phyloP scores from a whole-genome alignment of 2,888 invertebrate species.

The Epistrophella euchroma region DNA sequence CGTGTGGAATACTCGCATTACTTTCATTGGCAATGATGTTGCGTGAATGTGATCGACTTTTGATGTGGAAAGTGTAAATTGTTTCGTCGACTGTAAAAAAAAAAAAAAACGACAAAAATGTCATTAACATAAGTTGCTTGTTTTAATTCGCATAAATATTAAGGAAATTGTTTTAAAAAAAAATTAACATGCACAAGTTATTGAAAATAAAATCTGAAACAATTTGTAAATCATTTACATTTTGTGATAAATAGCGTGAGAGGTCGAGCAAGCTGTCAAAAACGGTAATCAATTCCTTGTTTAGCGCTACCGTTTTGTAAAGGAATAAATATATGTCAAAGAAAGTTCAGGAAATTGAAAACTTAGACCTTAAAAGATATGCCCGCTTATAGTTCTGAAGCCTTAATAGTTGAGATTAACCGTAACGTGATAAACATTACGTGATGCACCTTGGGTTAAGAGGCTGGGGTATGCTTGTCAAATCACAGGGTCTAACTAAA shows the following conservation, averaged over 20 bases:
- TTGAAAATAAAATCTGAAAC: constrained; percentile 8
- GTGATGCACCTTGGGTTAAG: no score
- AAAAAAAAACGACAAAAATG: constrained; percentile 16
- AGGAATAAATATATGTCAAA: no score
- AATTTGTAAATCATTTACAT: not conserved
- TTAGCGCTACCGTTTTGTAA: no score
- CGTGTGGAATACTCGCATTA: not conserved
- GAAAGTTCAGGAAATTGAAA: no score
- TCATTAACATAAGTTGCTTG: constrained; percentile 53
- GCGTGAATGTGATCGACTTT: constrained; percentile 71
- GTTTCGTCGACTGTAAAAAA: constrained; percentile 43
- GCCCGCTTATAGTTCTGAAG: no score
- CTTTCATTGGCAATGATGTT: constrained; percentile 51
- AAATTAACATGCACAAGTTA: constrained; percentile 8
- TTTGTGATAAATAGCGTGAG: not conserved
- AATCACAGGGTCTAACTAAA: no score
- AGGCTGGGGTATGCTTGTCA: no score
- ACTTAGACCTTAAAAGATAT: no score
- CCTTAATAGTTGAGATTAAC: no score
- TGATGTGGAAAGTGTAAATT: constrained; percentile 60
- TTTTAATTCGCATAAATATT: constrained; percentile 35
- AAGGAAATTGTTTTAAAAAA: constrained; percentile 44
- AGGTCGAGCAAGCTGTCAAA: no score
- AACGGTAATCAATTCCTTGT: no score
- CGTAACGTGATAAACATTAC: no score